These are phyloP conservation scores for Disparrhopalites patrizii DNA, from an alignment of 2,888 invertebrate genomes.

Conservation along the genomic window DNA sequence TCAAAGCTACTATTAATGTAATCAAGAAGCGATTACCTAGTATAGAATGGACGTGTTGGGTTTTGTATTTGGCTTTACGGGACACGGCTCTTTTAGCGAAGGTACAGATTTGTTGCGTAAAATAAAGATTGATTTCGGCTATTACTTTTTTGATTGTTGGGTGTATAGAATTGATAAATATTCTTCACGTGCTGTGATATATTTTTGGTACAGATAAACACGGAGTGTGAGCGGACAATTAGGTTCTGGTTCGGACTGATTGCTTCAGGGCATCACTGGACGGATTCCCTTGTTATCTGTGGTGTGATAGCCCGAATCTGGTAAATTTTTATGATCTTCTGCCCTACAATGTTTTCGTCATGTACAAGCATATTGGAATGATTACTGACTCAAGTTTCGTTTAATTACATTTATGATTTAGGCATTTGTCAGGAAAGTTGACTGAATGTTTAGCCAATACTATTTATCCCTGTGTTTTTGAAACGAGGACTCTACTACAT, in stretches of 20 bases:
- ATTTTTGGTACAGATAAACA: slow-evolving; percentile 37
- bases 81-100: slow-evolving; percentile 44
- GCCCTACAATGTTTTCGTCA: neutral
- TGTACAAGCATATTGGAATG: neutral
- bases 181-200: neutral
- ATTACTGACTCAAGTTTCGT: neutral
- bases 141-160: neutral
- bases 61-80: slow-evolving; percentile 40
- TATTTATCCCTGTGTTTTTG: slow-evolving; percentile 36
- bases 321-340: slow-evolving; percentile 21
- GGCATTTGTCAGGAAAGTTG: slow-evolving; percentile 40
- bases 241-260: slow-evolving; percentile 47
- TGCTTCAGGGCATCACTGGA: slow-evolving; percentile 45
- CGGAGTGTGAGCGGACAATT: slow-evolving; percentile 42
- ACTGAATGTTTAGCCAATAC: slow-evolving; percentile 32
- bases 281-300: slow-evolving; percentile 46
- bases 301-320: slow-evolving; percentile 44
- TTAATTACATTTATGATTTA: slow-evolving; percentile 14
- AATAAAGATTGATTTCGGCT: slow-evolving; percentile 2
- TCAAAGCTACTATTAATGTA: neutral
- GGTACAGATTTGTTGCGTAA: slow-evolving; percentile 25
- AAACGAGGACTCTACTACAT: slow-evolving; percentile 29
- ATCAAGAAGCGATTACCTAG: slow-evolving; percentile 36
- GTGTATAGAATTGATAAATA: neutral
- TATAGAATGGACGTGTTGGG: slow-evolving; percentile 45